These are phyloP conservation scores for Bhutanitis thaidina DNA, from an alignment of 2,888 invertebrate genomes.

Conservation along the genomic window DNA sequence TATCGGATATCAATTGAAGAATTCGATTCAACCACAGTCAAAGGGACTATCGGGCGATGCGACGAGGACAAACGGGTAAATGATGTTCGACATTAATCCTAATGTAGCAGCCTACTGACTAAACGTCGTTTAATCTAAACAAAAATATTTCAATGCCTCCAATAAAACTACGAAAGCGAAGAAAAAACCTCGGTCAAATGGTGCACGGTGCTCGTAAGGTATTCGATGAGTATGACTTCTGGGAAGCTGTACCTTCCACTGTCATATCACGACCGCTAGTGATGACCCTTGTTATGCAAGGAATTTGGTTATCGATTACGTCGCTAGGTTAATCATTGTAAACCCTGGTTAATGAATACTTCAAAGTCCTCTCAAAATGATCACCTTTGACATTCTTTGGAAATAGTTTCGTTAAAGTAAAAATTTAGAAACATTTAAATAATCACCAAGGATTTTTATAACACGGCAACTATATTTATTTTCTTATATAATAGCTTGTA, in stretches of 20 bases:
- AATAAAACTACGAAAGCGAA: slow-evolving; percentile 66
- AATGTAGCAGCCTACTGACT: slow-evolving; percentile 68
- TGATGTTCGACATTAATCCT: slow-evolving; percentile 77
- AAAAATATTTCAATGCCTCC: slow-evolving; percentile 75
- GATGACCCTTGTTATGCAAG: slow-evolving; percentile 36
- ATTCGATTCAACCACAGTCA: slow-evolving; percentile 42
- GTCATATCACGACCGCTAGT: slow-evolving; percentile 73
- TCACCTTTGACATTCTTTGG: no score
- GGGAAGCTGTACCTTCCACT: slow-evolving; percentile 68
- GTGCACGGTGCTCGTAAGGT: slow-evolving; percentile 64
- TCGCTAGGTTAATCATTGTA: neutral
- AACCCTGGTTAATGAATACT: no score
- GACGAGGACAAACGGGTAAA: slow-evolving; percentile 49
- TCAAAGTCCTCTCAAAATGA: no score
- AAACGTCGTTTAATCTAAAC: slow-evolving; percentile 76
- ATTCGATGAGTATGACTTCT: slow-evolving; percentile 73
- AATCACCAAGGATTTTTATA: no score
- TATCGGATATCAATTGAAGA: slow-evolving; percentile 19
- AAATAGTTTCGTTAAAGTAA: no score
- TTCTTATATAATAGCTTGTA: no score
- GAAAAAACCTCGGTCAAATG: slow-evolving; percentile 60
- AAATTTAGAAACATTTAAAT: no score
- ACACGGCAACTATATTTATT: no score
- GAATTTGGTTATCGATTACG: slow-evolving; percentile 40
- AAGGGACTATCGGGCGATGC: slow-evolving; percentile 40